Evolutionary conservation across 2,888 invertebrate species (phyloP).

Genomic region (Aradus depressus): DNA sequence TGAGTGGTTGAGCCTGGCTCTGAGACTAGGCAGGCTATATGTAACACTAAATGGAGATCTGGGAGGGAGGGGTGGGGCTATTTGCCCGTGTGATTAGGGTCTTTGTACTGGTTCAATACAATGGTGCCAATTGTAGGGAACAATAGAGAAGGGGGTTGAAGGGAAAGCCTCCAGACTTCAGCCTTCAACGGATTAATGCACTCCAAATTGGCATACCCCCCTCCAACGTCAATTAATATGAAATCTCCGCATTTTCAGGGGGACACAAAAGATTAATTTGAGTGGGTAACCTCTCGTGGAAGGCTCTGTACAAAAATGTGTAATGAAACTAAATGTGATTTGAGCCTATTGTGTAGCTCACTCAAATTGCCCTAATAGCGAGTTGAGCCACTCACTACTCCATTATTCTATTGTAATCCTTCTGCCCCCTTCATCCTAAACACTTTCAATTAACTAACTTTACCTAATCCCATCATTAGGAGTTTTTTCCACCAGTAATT

Average conservation of each 20-base stretch:
- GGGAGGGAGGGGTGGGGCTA: conserved; percentile 28
- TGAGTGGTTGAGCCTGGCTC: conserved; percentile 33
- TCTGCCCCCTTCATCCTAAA: too few species aligned
- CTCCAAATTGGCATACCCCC: conserved; percentile 43
- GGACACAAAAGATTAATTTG: conserved; percentile 21
- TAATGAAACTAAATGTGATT: conserved; percentile 25
- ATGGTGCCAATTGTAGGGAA: conserved; percentile 39
- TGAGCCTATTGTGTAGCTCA: too few species aligned
- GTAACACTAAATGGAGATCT: conserved; percentile 17
- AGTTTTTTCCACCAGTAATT: too few species aligned
- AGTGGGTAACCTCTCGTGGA: conserved; percentile 15
- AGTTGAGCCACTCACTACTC: too few species aligned
- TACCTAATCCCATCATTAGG: too few species aligned
- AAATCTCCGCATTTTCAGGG: conserved; percentile 17
- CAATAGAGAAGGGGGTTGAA: conserved; percentile 29
- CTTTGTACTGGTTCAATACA: conserved; percentile 34
- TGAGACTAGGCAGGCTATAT: conserved; percentile 30
- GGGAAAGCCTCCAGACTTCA: conserved; percentile 23
- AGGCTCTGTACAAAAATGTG: too few species aligned
- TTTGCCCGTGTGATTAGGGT: conserved; percentile 27
- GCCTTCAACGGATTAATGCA: conserved; percentile 37
- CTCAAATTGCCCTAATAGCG: too few species aligned
- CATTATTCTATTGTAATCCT: too few species aligned
- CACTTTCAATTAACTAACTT: too few species aligned
- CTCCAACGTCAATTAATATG: conserved; percentile 46